phyloP scores from a whole-genome alignment of 2,797 vertebrate genomes.

The Octomys mimax region DNA sequence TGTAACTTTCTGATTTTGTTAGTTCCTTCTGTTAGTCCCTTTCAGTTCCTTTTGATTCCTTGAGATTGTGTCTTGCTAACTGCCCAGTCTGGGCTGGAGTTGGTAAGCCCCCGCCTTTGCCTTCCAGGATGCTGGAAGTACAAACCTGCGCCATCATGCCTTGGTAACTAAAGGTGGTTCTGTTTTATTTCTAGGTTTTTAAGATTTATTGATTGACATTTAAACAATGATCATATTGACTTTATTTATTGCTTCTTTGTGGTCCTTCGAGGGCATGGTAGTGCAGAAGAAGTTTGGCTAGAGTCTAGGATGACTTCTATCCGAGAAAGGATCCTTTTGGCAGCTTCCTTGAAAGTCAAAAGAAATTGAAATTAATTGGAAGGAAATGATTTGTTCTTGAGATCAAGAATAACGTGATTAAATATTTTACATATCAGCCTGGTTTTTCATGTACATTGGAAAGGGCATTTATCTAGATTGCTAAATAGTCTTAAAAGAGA shows the following conservation, averaged over 20 bases:
- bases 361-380: not conserved
- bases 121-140: not conserved
- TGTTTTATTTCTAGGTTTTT: not conserved
- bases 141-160: not conserved
- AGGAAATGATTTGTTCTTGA: not conserved
- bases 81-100: not conserved
- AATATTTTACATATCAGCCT: not conserved
- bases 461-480: not conserved
- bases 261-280: not conserved
- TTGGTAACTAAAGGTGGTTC: not conserved
- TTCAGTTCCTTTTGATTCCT: not conserved
- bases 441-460: not conserved
- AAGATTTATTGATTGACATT: not conserved
- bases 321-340: not conserved
- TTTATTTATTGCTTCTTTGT: not conserved
- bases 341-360: not conserved
- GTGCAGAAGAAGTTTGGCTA: not conserved
- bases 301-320: not conserved
- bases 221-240: not conserved
- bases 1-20: conserved; percentile 24
- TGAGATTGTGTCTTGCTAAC: not conserved
- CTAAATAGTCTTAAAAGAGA: not conserved
- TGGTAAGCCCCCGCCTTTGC: not conserved
- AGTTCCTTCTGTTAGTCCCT: not conserved
- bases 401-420: not conserved